These are phyloP conservation scores for Corythucha ciliata DNA, from an alignment of 2,888 invertebrate genomes.

Conservation along the genomic window DNA sequence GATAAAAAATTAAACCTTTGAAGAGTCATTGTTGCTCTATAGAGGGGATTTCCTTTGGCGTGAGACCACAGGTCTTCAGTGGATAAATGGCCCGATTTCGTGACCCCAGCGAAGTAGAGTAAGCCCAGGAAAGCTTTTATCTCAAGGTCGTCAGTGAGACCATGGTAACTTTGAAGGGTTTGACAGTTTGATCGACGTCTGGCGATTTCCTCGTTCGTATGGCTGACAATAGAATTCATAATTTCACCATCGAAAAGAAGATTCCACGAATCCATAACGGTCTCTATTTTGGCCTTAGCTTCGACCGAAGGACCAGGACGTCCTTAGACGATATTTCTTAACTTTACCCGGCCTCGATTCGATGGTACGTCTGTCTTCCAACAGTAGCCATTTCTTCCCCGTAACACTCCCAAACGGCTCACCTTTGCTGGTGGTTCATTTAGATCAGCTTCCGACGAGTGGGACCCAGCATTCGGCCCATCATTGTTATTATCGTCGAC, in stretches of 20 bases:
- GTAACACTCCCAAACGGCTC: constrained; percentile 5
- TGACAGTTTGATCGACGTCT: neutral
- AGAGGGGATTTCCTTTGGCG: constrained; percentile 4
- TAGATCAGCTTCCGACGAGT: too few relatives aligned
- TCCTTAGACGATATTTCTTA: constrained; percentile 14
- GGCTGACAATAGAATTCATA: neutral
- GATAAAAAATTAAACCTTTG: constrained; percentile 12
- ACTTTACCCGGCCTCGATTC: too few relatives aligned
- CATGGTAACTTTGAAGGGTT: constrained; percentile 10
- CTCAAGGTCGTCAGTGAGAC: constrained; percentile 1
- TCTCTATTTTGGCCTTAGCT: constrained; percentile 6
- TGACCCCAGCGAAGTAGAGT: constrained; percentile 16
- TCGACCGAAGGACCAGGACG: constrained; percentile 9
- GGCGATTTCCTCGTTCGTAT: constrained; percentile 14
- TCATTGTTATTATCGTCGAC: too few relatives aligned
- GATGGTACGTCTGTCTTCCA: neutral
- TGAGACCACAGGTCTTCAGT: constrained; percentile 10
- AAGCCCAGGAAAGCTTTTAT: constrained; percentile 11
- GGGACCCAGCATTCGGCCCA: too few relatives aligned
- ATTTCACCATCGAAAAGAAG: neutral
- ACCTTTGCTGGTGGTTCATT: constrained; percentile 9
- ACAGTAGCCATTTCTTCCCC: neutral
- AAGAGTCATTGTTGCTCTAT: constrained; percentile 2
- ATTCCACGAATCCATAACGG: neutral
- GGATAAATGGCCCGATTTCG: constrained; percentile 11